These are phyloP conservation scores for Nycticryphes semicollaris DNA, from an alignment of 2,113 vertebrate species.

Conservation along the genomic window DNA sequence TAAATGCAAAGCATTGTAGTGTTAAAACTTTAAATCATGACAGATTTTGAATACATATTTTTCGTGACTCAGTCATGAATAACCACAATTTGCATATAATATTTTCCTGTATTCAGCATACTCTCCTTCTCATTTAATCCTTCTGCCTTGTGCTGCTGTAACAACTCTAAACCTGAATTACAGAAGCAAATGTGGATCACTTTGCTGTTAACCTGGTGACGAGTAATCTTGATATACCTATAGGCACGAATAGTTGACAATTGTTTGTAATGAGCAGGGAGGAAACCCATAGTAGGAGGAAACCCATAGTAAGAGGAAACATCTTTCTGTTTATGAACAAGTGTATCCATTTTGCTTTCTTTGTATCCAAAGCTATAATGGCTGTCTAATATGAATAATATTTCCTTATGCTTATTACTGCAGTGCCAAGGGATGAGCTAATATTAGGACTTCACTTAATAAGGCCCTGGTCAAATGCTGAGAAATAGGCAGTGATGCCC, in stretches of 20 bases:
- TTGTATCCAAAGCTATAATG: not conserved
- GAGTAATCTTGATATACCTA: not conserved
- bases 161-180: constrained; percentile 9
- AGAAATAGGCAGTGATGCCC: not conserved
- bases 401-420: not conserved
- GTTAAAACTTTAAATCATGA: constrained; percentile 44
- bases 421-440: not conserved
- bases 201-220: not conserved
- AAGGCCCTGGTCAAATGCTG: not conserved
- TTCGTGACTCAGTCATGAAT: constrained; percentile 50
- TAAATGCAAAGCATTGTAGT: constrained; percentile 28
- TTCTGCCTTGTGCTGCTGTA: not conserved
- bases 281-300: not conserved
- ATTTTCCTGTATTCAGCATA: constrained; percentile 27
- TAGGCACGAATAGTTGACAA: not conserved
- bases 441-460: not conserved
- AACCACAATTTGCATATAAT: not conserved
- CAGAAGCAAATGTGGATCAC: not conserved
- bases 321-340: not conserved
- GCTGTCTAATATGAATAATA: not conserved
- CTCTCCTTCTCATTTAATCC: not conserved
- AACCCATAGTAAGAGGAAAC: not conserved
- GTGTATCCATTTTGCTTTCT: not conserved
- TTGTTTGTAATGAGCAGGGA: not conserved
- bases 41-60: constrained; percentile 27